These are phyloP conservation scores for Nyctereutes procyonoides DNA, from an alignment of 2,113 vertebrate species.

Conservation along the genomic window DNA sequence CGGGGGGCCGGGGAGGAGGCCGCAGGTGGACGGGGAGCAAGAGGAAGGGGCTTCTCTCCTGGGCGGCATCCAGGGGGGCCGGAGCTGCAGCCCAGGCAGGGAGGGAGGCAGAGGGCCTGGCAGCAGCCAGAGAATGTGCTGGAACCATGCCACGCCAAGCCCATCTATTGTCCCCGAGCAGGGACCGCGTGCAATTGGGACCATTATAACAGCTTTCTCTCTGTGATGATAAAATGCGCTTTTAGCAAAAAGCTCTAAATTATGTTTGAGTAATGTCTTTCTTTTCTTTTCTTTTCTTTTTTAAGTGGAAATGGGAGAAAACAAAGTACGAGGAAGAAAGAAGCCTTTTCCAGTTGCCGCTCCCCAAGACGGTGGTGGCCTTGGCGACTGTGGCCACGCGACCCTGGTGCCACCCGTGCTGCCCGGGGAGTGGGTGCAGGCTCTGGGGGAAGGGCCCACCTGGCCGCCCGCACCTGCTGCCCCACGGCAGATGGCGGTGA, in stretches of 20 bases:
- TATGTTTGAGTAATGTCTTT: conserved; percentile 35
- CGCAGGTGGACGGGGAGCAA: fast-evolving
- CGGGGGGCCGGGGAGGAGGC: background rate
- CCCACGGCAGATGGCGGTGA: fast-evolving
- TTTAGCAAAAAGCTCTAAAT: conserved; percentile 76
- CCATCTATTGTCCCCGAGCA: fast-evolving
- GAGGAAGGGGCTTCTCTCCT: background rate
- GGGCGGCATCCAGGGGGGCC: fast-evolving
- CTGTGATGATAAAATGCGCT: conserved; percentile 62
- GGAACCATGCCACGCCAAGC: fast-evolving
- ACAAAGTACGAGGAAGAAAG: background rate
- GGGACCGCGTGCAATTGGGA: conserved; percentile 28
- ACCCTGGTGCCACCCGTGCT: background rate
- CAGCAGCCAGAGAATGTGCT: fast-evolving
- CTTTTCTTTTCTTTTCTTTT: background rate
- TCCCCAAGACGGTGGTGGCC: background rate
- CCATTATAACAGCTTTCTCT: conserved; percentile 63
- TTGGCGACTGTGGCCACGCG: background rate
- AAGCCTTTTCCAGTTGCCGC: background rate
- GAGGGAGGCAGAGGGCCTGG: background rate
- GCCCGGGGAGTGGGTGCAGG: fast-evolving
- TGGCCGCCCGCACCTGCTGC: background rate
- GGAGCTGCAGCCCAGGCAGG: too few species aligned
- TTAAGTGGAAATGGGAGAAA: background rate
- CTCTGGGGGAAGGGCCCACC: too few species aligned